Evolutionary conservation across 1,140 invertebrate species (phyloP).

Genomic region (Eriocheir sinensis): DNA sequence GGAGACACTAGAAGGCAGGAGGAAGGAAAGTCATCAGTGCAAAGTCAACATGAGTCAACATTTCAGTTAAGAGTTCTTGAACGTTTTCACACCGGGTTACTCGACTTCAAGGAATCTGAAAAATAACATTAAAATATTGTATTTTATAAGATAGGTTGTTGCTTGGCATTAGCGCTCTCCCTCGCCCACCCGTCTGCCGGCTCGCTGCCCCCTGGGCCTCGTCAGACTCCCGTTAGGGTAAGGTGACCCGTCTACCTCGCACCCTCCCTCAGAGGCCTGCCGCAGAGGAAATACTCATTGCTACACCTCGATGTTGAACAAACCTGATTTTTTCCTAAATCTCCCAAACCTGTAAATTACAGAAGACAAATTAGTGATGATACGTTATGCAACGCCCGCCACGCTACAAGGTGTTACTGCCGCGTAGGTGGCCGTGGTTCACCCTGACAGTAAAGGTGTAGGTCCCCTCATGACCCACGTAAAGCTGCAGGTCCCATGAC

Average conservation of each 20-base stretch:
- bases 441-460: not conserved
- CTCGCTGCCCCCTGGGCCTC: not conserved
- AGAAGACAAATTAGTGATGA: not conserved
- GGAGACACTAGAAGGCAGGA: not conserved
- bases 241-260: not conserved
- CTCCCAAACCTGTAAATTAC: not conserved
- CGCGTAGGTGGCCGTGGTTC: too few relatives aligned
- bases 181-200: not conserved
- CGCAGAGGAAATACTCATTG: not conserved
- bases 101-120: not conserved
- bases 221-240: not conserved
- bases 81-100: not conserved
- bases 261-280: not conserved
- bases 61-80: not conserved
- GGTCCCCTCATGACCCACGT: not conserved
- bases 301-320: not conserved
- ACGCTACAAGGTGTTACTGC: not conserved
- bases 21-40: not conserved
- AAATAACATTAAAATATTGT: not conserved
- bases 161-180: not conserved
- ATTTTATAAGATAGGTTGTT: not conserved
- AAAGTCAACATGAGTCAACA: not conserved
- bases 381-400: too few relatives aligned
- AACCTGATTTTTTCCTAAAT: not conserved
- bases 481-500: not conserved